Base-by-base conservation (phyloP, 1,140 invertebrate species). In the Arctopsyche grandis region DNA sequence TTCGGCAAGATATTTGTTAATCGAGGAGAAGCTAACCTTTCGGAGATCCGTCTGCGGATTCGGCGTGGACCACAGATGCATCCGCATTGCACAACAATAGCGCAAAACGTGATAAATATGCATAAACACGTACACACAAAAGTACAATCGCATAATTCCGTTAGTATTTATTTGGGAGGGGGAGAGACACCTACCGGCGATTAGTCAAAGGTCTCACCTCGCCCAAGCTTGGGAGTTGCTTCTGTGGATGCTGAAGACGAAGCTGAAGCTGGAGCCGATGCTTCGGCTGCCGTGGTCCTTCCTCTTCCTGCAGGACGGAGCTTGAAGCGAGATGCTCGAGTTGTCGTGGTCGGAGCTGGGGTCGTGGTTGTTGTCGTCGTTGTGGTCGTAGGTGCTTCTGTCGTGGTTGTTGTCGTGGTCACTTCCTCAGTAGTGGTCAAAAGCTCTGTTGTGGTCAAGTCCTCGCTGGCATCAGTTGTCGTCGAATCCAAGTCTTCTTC, bases 381-480 rank as follows among this genome's bases (percentile, higher is more conserved):
- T 3, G 90, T 90, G 0, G 87, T 87, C 1, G 86, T 87, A 0
- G 89, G 82, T 22, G 89, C 88, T 0, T 88, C 88, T 5, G 89
- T 89, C 0, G 88, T 89, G 0, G 90, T 89, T 1, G 89, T 90
- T 0, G 89, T 89, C 3, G 89, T 89, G 0, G 91, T 91, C 0
- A 88, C 84, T 1, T 90, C 89, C 4, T 89, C 88, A 14, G 92
- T 92, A 0, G 91, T 92, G 0, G 89, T 90, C 48, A 86, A 86
- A n/a, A 87, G 83, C 66, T 88, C 86, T 9, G 87, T 88, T 4
- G 87, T 86, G 83, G 84, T 85, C 21, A 80, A 48, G 73, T 87
- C 84, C 69, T 83, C 79, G 26, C 26, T 74, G 16, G 38, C 84
- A 0, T 84, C 69, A 5, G 86, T 86, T 9, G 89, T 89, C 0